These are phyloP conservation scores for Pogonognathellus flavescens DNA, from an alignment of 1,140 invertebrate species.

Conservation along the genomic window DNA sequence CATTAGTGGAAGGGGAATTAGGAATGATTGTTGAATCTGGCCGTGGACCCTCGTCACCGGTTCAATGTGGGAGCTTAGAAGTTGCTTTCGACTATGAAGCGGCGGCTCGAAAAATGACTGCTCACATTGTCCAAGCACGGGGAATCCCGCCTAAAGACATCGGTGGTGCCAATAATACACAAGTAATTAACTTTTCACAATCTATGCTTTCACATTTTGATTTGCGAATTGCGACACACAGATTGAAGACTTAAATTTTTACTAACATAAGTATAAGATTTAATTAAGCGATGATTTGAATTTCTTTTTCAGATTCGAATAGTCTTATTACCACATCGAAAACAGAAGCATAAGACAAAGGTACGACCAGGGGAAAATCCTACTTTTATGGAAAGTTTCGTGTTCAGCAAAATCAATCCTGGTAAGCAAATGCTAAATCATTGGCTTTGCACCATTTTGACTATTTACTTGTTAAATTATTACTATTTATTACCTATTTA, in stretches of 20 bases:
- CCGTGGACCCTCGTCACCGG: constrained; percentile 67
- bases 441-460: neutral
- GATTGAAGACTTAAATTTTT: too few relatives aligned
- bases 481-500: neutral
- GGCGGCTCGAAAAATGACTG: constrained; percentile 89
- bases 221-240: too few relatives aligned
- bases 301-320: constrained; percentile 79
- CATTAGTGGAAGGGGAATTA: constrained; percentile 68
- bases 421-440: constrained; percentile 71
- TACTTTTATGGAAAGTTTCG: constrained; percentile 92
- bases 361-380: constrained; percentile 89
- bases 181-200: constrained; percentile 75
- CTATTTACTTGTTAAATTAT: neutral
- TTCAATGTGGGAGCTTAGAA: constrained; percentile 83
- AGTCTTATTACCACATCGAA: constrained; percentile 88
- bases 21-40: constrained; percentile 66
- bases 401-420: constrained; percentile 90
- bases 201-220: neutral
- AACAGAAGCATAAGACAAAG: constrained; percentile 93
- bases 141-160: constrained; percentile 82
- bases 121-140: constrained; percentile 87
- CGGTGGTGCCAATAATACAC: constrained; percentile 83
- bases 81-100: constrained; percentile 90
- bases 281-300: neutral
- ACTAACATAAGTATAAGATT: too few relatives aligned